Evolutionary conservation across 2,888 invertebrate genomes (phyloP), one percentile per base, ranked within the genome.

Genomic region (Leptinotarsa rubiginosa): DNA sequence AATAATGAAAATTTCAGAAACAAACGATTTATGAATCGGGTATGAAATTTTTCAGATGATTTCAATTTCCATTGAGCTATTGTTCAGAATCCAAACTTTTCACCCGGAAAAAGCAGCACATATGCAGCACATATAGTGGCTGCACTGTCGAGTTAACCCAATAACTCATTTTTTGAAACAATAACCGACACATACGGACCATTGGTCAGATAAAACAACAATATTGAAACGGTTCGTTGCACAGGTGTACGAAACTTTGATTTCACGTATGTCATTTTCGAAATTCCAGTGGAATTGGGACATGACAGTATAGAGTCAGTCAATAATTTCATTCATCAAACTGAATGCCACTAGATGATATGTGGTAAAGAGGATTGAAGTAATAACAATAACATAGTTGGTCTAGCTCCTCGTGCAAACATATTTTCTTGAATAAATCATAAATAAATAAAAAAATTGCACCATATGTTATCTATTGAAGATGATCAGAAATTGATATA

Each of bases 21-120:
- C 22, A 15, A 56, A 22, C 22, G 16, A 56, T 22, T 15, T 1
- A 56, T 56, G 15, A 25, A 22, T 15, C 56, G 3, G 13, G 15
- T 56, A 22, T 10, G 13, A 18, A 12, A 22, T 20, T 20, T 25
- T 15, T 22, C 13, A 22, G 22, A 22, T 13, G 56, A 22, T 16
- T 22, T 56, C 56, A 20, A 22, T 56, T 56, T 56, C 25, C 4
- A 56, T 56, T 3, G 56, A 56, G 15, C 25, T 25, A 56, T 56
- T 56, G 56, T 56, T 22, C 56, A 13, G 56, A 10, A 15, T 22
- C 22, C 15, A 22, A 22, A 25, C 56, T 56, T 22, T 56, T 13
- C 22, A 22, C 22, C 15, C 56, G 56, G 56, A 56, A 56, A 56
- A 56, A 56, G 56, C 22, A n/a, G n/a, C n/a, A n/a, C n/a, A n/a